Conservation (phyloP, 2,797 vertebrate species). For the Numenius phaeopus region DNA sequence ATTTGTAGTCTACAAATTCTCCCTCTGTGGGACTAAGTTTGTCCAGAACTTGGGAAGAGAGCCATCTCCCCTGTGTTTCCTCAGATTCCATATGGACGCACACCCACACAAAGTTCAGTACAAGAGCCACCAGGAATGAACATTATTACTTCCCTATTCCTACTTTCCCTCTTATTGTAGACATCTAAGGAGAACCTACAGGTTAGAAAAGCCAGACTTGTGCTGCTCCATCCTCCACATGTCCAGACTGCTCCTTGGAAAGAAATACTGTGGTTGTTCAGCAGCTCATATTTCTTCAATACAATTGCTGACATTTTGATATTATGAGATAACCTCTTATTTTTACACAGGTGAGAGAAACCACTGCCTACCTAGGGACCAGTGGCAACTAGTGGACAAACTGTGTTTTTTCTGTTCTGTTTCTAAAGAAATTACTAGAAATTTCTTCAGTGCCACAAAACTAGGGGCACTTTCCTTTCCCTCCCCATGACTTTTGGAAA, state of each 20-base stretch:
- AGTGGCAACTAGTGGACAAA: not conserved
- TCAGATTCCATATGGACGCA: not conserved
- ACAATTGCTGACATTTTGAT: not conserved
- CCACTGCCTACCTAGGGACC: not conserved
- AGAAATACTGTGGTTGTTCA: not conserved
- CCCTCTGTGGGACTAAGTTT: not conserved
- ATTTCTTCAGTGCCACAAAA: not conserved
- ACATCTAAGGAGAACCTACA: not conserved
- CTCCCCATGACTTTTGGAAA: not conserved
- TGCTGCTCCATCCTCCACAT: not conserved
- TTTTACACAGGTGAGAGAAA: not conserved
- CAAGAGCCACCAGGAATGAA: not conserved
- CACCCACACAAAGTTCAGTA: not conserved
- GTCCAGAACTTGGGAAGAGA: not conserved
- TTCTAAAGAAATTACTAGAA: not conserved
- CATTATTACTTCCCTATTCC: not conserved
- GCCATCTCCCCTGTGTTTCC: not conserved
- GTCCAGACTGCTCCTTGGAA: not conserved
- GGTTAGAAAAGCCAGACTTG: not conserved
- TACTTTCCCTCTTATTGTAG: not conserved
- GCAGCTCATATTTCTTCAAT: not conserved
- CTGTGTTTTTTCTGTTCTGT: not conserved
- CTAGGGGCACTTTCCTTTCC: not conserved
- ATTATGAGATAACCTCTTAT: not conserved
- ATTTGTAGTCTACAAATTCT: not conserved